Conservation (phyloP, 2,888 invertebrate species). For the Germaria angustata region DNA sequence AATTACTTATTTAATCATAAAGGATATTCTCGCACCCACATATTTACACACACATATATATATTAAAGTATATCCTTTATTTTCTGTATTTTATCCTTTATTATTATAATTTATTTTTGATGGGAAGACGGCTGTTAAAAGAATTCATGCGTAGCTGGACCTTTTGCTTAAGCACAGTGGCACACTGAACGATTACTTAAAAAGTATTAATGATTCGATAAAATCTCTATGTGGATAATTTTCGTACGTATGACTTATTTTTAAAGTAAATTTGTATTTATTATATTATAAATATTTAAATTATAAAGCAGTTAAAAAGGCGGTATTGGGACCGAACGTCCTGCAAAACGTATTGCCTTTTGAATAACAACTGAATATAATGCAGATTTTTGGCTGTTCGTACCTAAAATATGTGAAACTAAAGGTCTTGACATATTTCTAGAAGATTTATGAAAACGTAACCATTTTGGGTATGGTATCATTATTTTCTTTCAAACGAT, state of each 20-base stretch:
- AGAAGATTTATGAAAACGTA: too few species aligned
- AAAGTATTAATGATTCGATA: not conserved
- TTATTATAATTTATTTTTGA: not conserved
- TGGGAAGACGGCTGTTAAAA: not conserved
- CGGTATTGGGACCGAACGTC: too few species aligned
- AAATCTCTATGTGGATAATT: not conserved
- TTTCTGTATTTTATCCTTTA: not conserved
- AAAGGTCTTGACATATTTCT: too few species aligned
- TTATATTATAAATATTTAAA: too few species aligned
- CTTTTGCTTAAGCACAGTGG: not conserved
- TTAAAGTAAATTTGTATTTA: too few species aligned
- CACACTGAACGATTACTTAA: not conserved
- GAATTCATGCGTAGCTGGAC: not conserved
- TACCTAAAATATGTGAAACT: too few species aligned
- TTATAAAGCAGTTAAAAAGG: too few species aligned
- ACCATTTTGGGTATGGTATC: too few species aligned
- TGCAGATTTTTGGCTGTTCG: too few species aligned
- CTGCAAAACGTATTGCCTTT: too few species aligned
- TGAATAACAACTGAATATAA: too few species aligned
- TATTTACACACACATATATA: not conserved
- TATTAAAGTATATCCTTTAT: not conserved
- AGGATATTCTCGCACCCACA: not conserved
- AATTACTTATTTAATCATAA: slow-evolving; percentile 16
- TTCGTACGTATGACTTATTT: not conserved
- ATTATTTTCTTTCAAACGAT: too few species aligned